phyloP scores from a whole-genome alignment of 2,113 vertebrate species.

The Solea senegalensis region DNA sequence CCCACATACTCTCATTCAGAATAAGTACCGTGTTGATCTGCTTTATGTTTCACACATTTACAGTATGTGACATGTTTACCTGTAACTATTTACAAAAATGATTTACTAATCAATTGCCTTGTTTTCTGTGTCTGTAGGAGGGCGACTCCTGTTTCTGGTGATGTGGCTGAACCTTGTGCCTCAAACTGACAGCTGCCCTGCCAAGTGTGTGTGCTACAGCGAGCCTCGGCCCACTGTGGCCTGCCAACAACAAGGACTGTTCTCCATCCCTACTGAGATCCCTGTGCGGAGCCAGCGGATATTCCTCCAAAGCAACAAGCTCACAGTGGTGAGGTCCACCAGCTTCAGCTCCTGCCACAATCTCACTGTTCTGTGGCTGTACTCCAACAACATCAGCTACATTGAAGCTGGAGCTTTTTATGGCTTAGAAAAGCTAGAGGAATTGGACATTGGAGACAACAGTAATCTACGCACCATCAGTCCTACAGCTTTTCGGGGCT shows the following conservation, averaged over 20 bases:
- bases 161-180: conserved; percentile 90
- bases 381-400: conserved; percentile 94
- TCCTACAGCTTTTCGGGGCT: conserved; percentile 89
- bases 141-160: conserved; percentile 91
- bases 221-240: conserved; percentile 94
- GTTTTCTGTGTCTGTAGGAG: conserved; percentile 81
- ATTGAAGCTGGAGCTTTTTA: conserved; percentile 92
- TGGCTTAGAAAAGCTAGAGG: conserved; percentile 91
- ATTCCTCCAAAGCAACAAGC: conserved; percentile 96
- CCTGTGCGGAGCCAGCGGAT: conserved; percentile 93
- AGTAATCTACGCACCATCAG: conserved; percentile 89
- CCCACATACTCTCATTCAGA: background rate
- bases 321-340: conserved; percentile 87
- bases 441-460: conserved; percentile 97
- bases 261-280: conserved; percentile 90
- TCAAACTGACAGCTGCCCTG: conserved; percentile 87
- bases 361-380: conserved; percentile 94
- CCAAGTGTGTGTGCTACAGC: conserved; percentile 94
- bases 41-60: conserved; percentile 2
- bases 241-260: conserved; percentile 96
- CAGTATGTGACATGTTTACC: background rate
- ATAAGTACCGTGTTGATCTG: conserved; percentile 3
- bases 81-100: conserved; percentile 13
- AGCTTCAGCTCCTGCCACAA: conserved; percentile 94
- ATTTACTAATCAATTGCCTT: conserved; percentile 31